Base-by-base conservation (phyloP, 2,888 invertebrate genomes). In the Cephalotes varians region DNA sequence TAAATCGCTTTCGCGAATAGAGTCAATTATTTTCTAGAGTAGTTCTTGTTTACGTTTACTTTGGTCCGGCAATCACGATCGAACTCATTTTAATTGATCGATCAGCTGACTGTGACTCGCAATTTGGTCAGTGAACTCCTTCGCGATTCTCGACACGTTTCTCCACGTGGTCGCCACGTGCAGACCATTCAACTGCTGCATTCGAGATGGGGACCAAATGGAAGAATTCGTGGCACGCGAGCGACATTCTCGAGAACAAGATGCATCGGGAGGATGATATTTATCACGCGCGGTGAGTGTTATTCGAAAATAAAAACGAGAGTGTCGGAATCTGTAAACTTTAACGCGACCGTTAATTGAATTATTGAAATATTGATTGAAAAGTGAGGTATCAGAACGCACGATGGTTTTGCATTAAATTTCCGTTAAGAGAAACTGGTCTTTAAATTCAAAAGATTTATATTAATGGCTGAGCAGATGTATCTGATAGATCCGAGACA, bases 131-230 rank as follows among this genome's bases (percentile, higher is more conserved):
- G 56, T 58, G 77, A 67, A 77, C 56, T 47, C 18, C 7, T 73
- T 77, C 34, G 72, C 28, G 73, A 74, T 60, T 82, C 47, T 44
- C 67, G 10, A 58, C 51, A 60, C 54, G 80, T 72, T 80, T 44
- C 56, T 85, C 85, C 89, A 89, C 89, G 89, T 89, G 89, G 81
- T 62, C 40, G 34, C 47, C 89, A 89, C 89, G 89, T 82, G 89
- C 77, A 65, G 62, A 31, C 5, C n/a, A 44, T 21, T 44, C 15
- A 34, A 65, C 7, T 37, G 56, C 58, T 37, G 73, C 47, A 58
- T n/a, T 18, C 49, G 69, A 62, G 34, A 89, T 89, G 89, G 71
- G 65, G 71, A 73, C 85, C 49, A 85, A 84, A 64, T 81, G 83
- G 82, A 82, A 89, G 54, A 80, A 83, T 31, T 74, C 76, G 74